phyloP scores from a whole-genome alignment of 2,888 invertebrate genomes.

The Tupiocoris notatus region DNA sequence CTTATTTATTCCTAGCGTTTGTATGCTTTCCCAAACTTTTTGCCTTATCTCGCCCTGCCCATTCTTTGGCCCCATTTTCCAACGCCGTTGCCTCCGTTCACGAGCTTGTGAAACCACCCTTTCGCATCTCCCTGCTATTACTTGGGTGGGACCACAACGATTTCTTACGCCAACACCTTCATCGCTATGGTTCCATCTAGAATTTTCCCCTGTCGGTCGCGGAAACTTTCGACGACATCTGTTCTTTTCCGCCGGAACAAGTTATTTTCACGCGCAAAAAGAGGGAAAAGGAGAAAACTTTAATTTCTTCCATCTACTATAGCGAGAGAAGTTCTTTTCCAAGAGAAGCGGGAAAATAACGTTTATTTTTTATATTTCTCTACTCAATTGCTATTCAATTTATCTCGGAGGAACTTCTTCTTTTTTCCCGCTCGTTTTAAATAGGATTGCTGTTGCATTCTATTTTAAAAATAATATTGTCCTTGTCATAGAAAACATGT shows the following conservation, averaged over 20 bases:
- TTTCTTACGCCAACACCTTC: neutral
- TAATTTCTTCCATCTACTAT: conserved; percentile 7
- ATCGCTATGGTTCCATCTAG: neutral
- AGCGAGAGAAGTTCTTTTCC: neutral
- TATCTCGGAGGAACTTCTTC: neutral
- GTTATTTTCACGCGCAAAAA: conserved; percentile 3
- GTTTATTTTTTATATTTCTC: neutral
- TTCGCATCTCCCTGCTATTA: neutral
- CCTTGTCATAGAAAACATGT: no score
- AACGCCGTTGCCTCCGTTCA: neutral
- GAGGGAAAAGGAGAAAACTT: neutral
- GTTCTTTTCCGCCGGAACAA: conserved; percentile 29
- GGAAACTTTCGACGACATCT: conserved; percentile 23
- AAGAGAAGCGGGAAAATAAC: neutral
- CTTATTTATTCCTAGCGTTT: conserved; percentile 23
- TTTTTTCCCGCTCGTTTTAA: neutral
- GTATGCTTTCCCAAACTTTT: conserved; percentile 11
- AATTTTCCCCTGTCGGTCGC: conserved; percentile 14
- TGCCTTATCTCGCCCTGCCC: conserved; percentile 9
- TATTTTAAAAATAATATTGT: no score
- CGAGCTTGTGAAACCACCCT: neutral
- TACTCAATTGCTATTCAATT: neutral
- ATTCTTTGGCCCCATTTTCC: neutral
- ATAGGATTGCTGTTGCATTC: no score
- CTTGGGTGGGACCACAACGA: neutral